Conservation (phyloP, 2,888 invertebrate species). For the Tipula confusa region DNA sequence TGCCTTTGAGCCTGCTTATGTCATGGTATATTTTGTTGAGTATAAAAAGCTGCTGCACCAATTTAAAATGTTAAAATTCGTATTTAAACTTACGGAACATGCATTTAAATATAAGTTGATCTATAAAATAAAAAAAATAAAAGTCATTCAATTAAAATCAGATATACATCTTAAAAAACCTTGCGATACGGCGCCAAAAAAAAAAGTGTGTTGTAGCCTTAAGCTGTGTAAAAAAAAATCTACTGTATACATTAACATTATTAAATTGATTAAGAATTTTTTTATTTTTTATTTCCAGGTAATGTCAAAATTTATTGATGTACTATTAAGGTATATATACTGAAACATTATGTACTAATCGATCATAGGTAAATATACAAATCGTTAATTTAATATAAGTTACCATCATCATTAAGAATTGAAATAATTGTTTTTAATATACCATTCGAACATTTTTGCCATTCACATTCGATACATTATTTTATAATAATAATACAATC, state of each 20-base stretch:
- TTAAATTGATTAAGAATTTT: neutral
- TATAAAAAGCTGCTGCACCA: no score
- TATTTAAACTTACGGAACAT: neutral
- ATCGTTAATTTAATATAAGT: neutral
- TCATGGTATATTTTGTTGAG: no score
- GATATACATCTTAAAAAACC: neutral
- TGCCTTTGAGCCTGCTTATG: no score
- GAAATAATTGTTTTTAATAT: neutral
- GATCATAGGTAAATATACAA: neutral
- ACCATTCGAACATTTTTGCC: neutral
- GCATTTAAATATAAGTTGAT: neutral
- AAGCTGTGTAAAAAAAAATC: neutral
- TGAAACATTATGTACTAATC: neutral
- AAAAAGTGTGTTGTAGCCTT: neutral
- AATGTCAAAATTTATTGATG: neutral
- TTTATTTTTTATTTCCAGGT: neutral
- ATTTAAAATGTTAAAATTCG: no score
- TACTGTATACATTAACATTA: neutral
- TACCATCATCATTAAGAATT: neutral
- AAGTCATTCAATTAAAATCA: neutral
- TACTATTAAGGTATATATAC: neutral
- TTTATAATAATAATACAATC: neutral
- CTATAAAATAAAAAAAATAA: no score
- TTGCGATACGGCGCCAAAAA: neutral
- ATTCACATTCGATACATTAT: neutral